Evolutionary conservation across 2,113 vertebrate genomes (phyloP).

Genomic region (Gallinago paraguaiae): DNA sequence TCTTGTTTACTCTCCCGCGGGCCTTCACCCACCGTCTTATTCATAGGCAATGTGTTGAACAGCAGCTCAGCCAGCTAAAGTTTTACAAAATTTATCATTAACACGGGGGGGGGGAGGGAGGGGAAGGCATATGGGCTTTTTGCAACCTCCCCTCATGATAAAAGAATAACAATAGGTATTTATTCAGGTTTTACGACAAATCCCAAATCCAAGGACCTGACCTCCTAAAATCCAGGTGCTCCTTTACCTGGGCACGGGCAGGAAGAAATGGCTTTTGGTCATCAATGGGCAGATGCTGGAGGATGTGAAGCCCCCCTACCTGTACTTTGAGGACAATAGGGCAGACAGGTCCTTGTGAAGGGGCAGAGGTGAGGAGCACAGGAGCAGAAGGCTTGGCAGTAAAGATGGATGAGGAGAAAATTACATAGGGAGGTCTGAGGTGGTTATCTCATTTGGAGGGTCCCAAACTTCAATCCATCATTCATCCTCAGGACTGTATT

Average conservation of each 20-base stretch:
- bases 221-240: not conserved
- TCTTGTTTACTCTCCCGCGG: not conserved
- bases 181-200: not conserved
- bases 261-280: not conserved
- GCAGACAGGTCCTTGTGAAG: not conserved
- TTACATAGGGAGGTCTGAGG: not conserved
- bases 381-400: not conserved
- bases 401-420: not conserved
- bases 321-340: not conserved
- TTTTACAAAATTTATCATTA: conserved; percentile 16
- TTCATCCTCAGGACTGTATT: not conserved
- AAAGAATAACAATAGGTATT: not conserved
- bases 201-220: not conserved
- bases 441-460: not conserved
- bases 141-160: not conserved
- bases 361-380: not conserved
- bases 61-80: not conserved
- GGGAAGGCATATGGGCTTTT: accelerated
- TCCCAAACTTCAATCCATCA: not conserved
- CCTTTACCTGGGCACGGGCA: not conserved
- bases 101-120: not conserved
- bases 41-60: not conserved
- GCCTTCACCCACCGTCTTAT: not conserved
- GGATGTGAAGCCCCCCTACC: not conserved
- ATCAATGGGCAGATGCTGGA: not conserved